phyloP scores from a whole-genome alignment of 2,797 vertebrate species.

The Poeciliopsis presidionis region DNA sequence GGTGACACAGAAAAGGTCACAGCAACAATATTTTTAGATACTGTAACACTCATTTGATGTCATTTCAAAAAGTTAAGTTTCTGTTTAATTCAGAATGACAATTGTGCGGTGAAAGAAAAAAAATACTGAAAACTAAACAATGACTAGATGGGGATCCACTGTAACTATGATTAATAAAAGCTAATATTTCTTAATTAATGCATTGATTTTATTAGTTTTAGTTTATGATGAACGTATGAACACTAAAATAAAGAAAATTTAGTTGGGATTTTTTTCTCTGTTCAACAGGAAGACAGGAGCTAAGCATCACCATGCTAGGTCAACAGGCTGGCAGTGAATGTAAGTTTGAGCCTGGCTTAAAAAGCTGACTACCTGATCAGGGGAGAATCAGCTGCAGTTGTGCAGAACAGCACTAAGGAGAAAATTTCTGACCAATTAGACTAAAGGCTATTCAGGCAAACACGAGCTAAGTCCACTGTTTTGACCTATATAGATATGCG shows the following conservation, averaged over 20 bases:
- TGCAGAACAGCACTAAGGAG: neutral
- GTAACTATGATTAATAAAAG: neutral
- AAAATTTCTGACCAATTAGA: neutral
- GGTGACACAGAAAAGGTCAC: constrained; percentile 7
- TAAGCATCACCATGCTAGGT: neutral
- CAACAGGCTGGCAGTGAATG: neutral
- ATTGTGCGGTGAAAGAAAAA: neutral
- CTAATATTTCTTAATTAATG: neutral
- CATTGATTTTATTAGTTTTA: neutral
- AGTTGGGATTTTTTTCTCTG: neutral
- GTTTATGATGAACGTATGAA: neutral
- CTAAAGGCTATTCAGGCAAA: no score
- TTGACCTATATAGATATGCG: no score
- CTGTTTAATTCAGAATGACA: neutral
- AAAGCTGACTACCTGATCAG: neutral
- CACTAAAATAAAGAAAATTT: no score
- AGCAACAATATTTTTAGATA: constrained; percentile 5
- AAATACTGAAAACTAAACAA: neutral
- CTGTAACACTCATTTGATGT: neutral
- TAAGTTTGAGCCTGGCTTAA: neutral
- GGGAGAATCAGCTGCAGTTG: neutral
- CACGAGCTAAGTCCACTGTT: no score
- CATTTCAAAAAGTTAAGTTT: neutral
- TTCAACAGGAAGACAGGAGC: neutral
- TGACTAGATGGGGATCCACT: neutral